Evolutionary conservation across 1,140 invertebrate genomes (phyloP), one percentile per base, ranked within the genome.

Genomic region (Drosophila jambulina): DNA sequence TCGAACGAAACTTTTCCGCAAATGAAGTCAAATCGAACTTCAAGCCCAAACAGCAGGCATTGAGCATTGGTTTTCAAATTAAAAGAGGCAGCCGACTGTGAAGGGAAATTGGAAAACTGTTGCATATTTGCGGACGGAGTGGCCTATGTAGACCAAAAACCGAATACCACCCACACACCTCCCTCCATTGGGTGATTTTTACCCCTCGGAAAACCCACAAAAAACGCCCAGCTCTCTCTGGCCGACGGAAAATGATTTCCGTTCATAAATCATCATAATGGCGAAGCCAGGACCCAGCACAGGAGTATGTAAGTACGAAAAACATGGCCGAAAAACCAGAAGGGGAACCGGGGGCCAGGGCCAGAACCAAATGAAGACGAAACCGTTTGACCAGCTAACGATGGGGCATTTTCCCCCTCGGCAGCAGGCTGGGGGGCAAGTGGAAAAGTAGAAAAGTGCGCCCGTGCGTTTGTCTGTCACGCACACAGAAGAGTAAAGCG

Each of bases 251-350:
- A 88, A 87, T 88, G 81, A 87, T 87, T 88, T 87, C 84, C 84
- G 81, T 75, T 75, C 80, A 87, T 87, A 88, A 87, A 87, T 88
- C 84, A 87, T 87, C 77, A 83, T 88, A 84, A 87, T 88, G 84
- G 84, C 72, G 29, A 64, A 59, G 46, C 53, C 53, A 49, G 72
- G 27, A 54, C 61, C 45, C 53, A 36, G 46, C 65, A 68, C 57
- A 72, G 68, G 77, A 48, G 54, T 71, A 48, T 27, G 57, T 60
- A 34, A 46, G 67, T 48, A n/a, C 40, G 51, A 32, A 74, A 67
- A 53, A 46, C 45, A 36, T 36, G 32, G 32, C 51, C 51, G 10
- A 36, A 54, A 36, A 54, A 34, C 51, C 34, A 34, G 34, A 54
- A 34, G 19, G 51, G 51, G 12, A 54, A 21, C 51, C 13, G 9